A percentile compares a stretch with the other conserved stretches of the same genome.
Conservation (phyloP, 2,888 invertebrate genomes). For the Thalpophila matura region DNA sequence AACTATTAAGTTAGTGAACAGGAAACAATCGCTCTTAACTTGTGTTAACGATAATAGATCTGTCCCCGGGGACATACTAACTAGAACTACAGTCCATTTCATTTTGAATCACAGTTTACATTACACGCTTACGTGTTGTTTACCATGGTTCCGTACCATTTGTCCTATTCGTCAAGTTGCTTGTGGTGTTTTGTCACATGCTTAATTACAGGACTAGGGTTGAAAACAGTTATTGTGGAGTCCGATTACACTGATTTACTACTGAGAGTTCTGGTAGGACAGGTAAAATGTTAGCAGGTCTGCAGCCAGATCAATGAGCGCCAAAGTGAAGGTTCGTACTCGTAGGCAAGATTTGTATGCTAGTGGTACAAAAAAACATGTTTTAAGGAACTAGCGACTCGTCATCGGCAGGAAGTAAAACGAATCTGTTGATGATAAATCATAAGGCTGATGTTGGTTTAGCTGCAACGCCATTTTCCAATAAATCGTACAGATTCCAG, state of each 20-base stretch:
- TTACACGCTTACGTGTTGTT: constrained; percentile 60
- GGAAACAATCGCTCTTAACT: constrained; percentile 50
- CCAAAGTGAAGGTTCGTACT: too few species aligned
- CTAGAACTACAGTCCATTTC: constrained; percentile 57
- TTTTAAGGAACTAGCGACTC: not conserved
- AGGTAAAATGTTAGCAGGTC: too few species aligned
- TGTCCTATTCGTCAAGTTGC: not conserved
- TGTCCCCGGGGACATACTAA: constrained; percentile 57
- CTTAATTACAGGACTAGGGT: not conserved
- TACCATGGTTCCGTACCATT: constrained; percentile 25
- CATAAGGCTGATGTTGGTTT: not conserved
- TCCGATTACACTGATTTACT: not conserved
- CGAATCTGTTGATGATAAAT: not conserved
- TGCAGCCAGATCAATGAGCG: too few species aligned
- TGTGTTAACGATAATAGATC: constrained; percentile 54
- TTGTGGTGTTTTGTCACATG: constrained; percentile 1
- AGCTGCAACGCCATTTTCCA: not conserved
- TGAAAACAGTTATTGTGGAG: not conserved
- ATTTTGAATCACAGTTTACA: constrained; percentile 64
- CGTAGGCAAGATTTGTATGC: too few species aligned
- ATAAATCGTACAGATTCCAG: not conserved
- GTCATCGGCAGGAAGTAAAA: not conserved
- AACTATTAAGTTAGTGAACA: constrained; percentile 39
- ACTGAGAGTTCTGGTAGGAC: too few species aligned
- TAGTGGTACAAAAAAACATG: not conserved